These are phyloP conservation scores for Nephrotoma flavescens DNA, from an alignment of 2,888 invertebrate species.

Conservation along the genomic window DNA sequence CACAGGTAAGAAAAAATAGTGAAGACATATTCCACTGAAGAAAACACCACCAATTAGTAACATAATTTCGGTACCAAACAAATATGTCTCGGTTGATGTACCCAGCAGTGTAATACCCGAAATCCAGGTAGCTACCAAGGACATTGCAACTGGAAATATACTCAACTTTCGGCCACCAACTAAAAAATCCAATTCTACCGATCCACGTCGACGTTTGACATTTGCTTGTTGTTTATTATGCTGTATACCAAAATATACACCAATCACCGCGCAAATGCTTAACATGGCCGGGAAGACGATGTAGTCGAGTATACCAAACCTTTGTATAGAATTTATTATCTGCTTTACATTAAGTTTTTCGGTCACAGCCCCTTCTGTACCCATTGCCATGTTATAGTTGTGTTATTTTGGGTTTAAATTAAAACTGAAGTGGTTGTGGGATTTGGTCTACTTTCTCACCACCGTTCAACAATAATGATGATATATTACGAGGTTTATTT, in stretches of 20 bases:
- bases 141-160: neutral
- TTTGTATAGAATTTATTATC: neutral
- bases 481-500: neutral
- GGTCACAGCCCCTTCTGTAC: neutral
- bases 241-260: neutral
- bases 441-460: too few relatives aligned
- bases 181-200: neutral
- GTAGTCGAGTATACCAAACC: neutral
- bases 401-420: neutral
- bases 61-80: constrained; percentile 36
- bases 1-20: constrained; percentile 34
- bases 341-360: neutral
- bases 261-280: neutral
- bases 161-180: neutral
- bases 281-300: neutral
- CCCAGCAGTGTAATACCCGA: neutral
- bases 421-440: neutral
- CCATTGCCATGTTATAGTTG: neutral
- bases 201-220: neutral
- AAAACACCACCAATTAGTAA: constrained; percentile 15
- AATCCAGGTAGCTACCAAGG: neutral
- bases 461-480: too few relatives aligned
- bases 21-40: constrained; percentile 19
- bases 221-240: neutral
- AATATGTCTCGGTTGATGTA: neutral